Base-by-base conservation (phyloP, 2,888 invertebrate species). In the Kryphioiulus occultus region DNA sequence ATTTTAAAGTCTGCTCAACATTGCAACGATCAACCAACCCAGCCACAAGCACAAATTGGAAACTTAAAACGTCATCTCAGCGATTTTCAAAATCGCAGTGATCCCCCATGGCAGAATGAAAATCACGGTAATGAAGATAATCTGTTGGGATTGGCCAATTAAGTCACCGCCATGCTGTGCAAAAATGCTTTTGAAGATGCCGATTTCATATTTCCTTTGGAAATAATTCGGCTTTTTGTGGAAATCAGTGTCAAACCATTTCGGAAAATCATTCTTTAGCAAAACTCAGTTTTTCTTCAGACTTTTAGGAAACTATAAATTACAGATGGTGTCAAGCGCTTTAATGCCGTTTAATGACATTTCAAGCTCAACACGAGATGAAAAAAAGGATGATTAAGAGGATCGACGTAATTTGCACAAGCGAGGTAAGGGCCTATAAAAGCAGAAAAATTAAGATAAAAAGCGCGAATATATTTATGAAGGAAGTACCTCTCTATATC, bases 221-320 rank as follows among this genome's bases (percentile, higher is more conserved):
- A 47, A 59, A 59, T 59, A 59, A n/a, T 59, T 59, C 22, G 4
- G 59, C 59, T 59, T 59, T 59, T n/a, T n/a, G 4, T 59, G 19
- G n/a, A 59, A 59, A 59, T 59, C 59, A n/a, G 19, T 59, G 19
- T n/a, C 19, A 19, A 59, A n/a, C 9, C 4, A n/a, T 59, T 59
- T n/a, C 59, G 59, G 59, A 59, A 59, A 59, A 59, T n/a, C 59
- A 59, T 59, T 17, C 47, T 59, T 59, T 59, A 59, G n/a, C 59
- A 59, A 59, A 59, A 59, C n/a, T n/a, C 59, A 1, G 19, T 59
- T 59, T 59, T n/a, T 12, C 19, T n/a, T n/a, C n/a, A n/a, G 9
- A 3, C 59, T 59, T n/a, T 59, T 59, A 59, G 4, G 59, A 59
- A 59, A 59, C 59, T 59, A 59, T 59, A 59, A 59, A 59, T 59